Evolutionary conservation across 2,797 vertebrate genomes (phyloP), one percentile per base, ranked within the genome.

Genomic region (Sylvia borin): DNA sequence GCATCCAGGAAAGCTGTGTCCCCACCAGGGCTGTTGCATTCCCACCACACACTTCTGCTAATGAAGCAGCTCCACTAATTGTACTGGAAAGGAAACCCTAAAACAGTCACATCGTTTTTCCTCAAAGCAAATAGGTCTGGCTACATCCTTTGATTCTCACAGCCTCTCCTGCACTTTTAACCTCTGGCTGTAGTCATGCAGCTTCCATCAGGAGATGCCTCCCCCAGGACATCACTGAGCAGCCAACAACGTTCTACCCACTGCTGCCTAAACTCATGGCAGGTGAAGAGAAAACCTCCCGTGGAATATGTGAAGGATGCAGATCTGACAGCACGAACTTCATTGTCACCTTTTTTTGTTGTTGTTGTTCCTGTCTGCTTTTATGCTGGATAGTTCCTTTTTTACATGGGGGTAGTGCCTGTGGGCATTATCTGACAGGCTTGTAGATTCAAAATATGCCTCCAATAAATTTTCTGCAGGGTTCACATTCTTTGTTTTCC

Each of bases 251-350:
- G 24, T 42, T 79, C 82, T 92, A 75, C 79, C 54, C 53, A 50
- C 25, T 38, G 31, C 45, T 88, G 43, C 48, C 65, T 82, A 85
- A 95, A 87, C 74, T 71, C 58, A 55, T 6, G 94, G 51, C 75
- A 91, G 87, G 94, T 88, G 95, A 96, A 62, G 53, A 96, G 68
- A 84, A 71, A 54, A 77, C 74, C 73, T 95, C 51, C 70, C 65
- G 85, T 95, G 68, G 42, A 91, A 88, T 82, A 80, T 4, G 6
- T 29, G 57, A 80, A 78, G 88, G 92, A 75, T 29, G 22, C n/a
- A 68, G 55, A 48, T 25, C 60, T 85, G 61, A 90, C 61, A 67
- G 82, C 77, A 79, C 27, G 72, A 47, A 62, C 73, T 80, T 96
- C 67, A 22, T n/a, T 70, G 60, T 80, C 66, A 57, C 34, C 5